Base-by-base conservation (phyloP, 2,797 vertebrate species). In the Pangasius djambal region DNA sequence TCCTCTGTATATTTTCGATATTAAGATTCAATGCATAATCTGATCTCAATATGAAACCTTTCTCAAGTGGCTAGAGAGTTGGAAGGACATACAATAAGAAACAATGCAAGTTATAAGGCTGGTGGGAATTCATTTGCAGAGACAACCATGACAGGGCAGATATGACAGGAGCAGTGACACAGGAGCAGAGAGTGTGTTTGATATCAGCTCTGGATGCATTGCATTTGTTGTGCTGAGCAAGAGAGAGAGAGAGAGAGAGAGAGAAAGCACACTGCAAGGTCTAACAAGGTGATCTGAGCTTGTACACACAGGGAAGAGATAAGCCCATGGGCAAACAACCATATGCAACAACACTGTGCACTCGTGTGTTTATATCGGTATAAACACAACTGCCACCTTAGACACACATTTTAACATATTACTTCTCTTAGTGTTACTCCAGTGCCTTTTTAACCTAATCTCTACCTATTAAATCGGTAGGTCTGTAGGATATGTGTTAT, bases 321-420 rank as follows among this genome's bases (percentile, higher is more conserved):
- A 88, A 89, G 75, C 57, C 72, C 84, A 79, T 67, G 61, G 59
- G 75, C 34, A 55, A 87, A 88, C 70, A 65, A 48, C 61, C 40
- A 12, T 50, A 48, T 20, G 61, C 25, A 67, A 48, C 82, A 83
- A 88, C 74, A 52, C 74, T 74, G 50, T 75, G 40, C 72, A 83
- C 20, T 25, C 18, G 65, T 57, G 69, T 34, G 87, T 40, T 65
- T 16, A 65, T 20, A 67, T 65, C 61, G 48, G 61, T 83, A 83
- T 87, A 87, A 82, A 85, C 87, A 92, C 87, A 85, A 89, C 91
- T 1, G 28, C 75, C 79, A 48, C 67, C 72, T 52, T 40, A 65
- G 78, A 87, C 67, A 77, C 77, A 85, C 75, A 89, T 28, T 3
- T 16, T 52, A 55, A 4, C 2, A 10, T 6, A 25, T 40, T 13